Conservation (phyloP, 2,888 invertebrate genomes). For the Cerceris ruficornis region DNA sequence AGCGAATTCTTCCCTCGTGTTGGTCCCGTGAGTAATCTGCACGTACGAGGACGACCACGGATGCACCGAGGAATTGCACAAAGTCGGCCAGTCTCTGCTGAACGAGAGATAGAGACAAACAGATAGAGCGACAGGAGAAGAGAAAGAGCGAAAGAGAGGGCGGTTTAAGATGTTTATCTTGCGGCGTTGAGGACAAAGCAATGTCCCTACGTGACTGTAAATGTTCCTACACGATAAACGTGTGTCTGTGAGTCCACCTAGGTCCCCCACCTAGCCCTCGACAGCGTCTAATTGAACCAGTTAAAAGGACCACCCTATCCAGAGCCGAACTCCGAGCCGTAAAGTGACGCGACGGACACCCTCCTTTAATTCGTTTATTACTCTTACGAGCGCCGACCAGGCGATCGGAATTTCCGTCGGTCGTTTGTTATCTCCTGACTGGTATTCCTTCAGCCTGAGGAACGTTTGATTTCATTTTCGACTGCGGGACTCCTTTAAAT, state of each 20-base stretch:
- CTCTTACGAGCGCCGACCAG: conserved; percentile 56
- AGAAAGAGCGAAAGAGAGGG: not conserved
- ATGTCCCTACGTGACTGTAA: conserved; percentile 34
- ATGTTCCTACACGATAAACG: conserved; percentile 27
- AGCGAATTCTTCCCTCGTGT: conserved; percentile 53
- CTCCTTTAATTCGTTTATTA: conserved; percentile 70
- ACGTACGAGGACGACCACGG: conserved; percentile 25
- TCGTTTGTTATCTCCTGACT: not conserved
- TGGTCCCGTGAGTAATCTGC: conserved; percentile 23
- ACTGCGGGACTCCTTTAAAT: too few relatives aligned
- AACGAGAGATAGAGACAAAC: not conserved
- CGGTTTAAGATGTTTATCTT: conserved; percentile 75
- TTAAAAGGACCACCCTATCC: conserved; percentile 69
- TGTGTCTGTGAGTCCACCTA: conserved; percentile 48
- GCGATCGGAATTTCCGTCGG: conserved; percentile 39
- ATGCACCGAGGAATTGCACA: conserved; percentile 53
- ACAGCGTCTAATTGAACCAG: conserved; percentile 68
- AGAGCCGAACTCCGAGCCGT: conserved; percentile 43
- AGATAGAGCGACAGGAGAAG: not conserved
- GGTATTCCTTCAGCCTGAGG: not conserved
- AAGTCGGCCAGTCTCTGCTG: conserved; percentile 42
- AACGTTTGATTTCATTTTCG: not conserved
- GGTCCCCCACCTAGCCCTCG: conserved; percentile 55
- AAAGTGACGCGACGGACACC: conserved; percentile 58
- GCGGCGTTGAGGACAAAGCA: conserved; percentile 54